Base-by-base conservation (phyloP, 2,797 vertebrate genomes). In the Aulostomus chinensis region DNA sequence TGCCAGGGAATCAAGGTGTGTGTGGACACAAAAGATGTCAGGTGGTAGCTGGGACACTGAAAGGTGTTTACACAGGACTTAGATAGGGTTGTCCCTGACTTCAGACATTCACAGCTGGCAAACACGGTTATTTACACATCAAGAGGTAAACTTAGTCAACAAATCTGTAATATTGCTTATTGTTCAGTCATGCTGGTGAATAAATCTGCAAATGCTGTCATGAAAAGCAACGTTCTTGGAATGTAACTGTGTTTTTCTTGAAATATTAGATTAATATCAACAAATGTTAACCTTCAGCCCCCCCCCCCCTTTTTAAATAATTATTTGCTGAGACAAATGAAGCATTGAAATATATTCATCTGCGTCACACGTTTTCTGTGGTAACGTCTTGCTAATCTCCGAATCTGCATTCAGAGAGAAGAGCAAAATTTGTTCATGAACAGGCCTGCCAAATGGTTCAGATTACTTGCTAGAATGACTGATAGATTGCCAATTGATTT, bases 401-500 rank as follows among this genome's bases (percentile, higher is more conserved):
- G 41, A 54, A 69, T 74, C 62, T 73, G 69, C 73, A 80, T 79
- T 68, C 40, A 56, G 36, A 40, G 67, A 65, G 59, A 76, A 65
- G 55, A 56, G 50, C 67, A 78, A 77, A 70, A 76, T 60, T 64
- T 77, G 70, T 81, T 82, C 66, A 67, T 58, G 78, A 79, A 33
- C 55, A 28, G 60, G 55, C 77, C 57, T 84, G 83, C 64, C 61
- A 57, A 32, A 58, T 29, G 17, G 16, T 64, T 80, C 47, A 53
- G 45, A 69, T 78, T 75, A 65, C 76, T 73, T 57, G 28, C 57
- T 54, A 58, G 72, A 65, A 43, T 52, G 70, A 86, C 50, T 81
- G 68, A 80, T 79, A 77, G 56, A 67, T 81, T 70, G 72, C 51
- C 59, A 52, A 56, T 54, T 81, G 81, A 83, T 89, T 84, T 82